Conservation (phyloP, 2,797 vertebrate genomes). For the Pampus argenteus region DNA sequence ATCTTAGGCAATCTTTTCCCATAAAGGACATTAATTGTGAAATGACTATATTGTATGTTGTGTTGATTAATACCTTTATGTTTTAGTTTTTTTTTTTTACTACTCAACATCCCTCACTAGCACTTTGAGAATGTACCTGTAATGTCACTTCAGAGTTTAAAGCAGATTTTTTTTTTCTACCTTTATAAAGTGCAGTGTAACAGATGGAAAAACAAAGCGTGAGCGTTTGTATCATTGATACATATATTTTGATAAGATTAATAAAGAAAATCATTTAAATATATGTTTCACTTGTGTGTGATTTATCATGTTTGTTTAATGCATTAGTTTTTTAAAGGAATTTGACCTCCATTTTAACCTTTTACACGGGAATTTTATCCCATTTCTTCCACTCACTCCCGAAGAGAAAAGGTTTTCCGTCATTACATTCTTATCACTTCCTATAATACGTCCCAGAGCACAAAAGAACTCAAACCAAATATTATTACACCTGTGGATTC, state of each 20-base stretch:
- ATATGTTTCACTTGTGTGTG: conserved; percentile 16
- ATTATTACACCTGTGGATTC: conserved; percentile 3
- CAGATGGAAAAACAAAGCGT: conserved; percentile 61
- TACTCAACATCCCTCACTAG: conserved; percentile 41
- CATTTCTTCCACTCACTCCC: conserved; percentile 11
- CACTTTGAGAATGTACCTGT: conserved; percentile 72
- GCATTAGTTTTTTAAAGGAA: neutral
- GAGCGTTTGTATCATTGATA: conserved; percentile 73
- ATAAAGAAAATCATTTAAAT: conserved; percentile 58
- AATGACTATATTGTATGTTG: conserved; percentile 46
- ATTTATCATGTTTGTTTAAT: conserved; percentile 22
- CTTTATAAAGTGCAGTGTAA: conserved; percentile 69
- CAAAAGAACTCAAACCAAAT: neutral
- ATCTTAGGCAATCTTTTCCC: conserved; percentile 55
- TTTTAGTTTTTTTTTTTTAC: conserved; percentile 56
- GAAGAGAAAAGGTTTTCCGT: conserved; percentile 43
- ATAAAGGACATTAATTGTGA: conserved; percentile 45
- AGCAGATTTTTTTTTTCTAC: conserved; percentile 62
- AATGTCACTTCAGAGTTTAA: conserved; percentile 54
- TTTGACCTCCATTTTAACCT: conserved; percentile 13
- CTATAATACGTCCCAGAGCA: neutral
- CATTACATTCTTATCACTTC: conserved; percentile 29
- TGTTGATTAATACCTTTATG: conserved; percentile 56
- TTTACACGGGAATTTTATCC: conserved; percentile 23
- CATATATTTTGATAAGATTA: conserved; percentile 75